Evolutionary conservation across 2,888 invertebrate genomes (phyloP), one percentile per base, ranked within the genome.

Genomic region (Himalopsyche tibetana): DNA sequence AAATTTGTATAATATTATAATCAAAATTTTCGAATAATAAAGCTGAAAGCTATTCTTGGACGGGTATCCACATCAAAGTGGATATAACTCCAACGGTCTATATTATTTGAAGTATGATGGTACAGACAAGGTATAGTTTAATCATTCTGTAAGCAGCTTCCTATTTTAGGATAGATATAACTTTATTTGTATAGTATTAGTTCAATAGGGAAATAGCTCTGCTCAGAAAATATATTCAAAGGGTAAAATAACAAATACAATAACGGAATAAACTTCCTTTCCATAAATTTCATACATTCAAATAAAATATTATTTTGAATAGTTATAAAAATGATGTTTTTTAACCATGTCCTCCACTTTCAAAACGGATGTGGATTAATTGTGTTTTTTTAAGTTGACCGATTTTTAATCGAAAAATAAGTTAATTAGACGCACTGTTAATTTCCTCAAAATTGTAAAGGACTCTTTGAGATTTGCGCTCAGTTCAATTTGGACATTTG

Each of bases 1-100:
- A 74, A 74, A 74, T 74, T 74, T 36, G 74, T 74, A 74, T 28
- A 63, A 36, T 74, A 74, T 36, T 15, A 36, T 36, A 38, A 36
- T 36, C 19, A 36, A 74, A 74, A 74, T 74, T 74, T 74, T 74
- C 74, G 36, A 74, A 38, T 74, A 74, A 74, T 74, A 74, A 74
- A 74, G 28, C 19, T 38, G 74, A 74, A 74, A 74, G 74, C 12
- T 74, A 36, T 74, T 74, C 38, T 74, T 36, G 36, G 36, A 38
- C 36, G 74, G 36, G 36, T 74, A 36, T 74, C 74, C 74, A 19
- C 74, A 36, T 74, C 74, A 74, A 74, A 74, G 74, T 36, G 36
- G 74, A 36, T 28, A 74, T 36, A 36, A 28, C 74, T 74, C 74
- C 74, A 74, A 74, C 15, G 36, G 36, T 15, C 74, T 74, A 36